phyloP scores from a whole-genome alignment of 2,113 vertebrate genomes.

The Dolichallabes microphthalmus region DNA sequence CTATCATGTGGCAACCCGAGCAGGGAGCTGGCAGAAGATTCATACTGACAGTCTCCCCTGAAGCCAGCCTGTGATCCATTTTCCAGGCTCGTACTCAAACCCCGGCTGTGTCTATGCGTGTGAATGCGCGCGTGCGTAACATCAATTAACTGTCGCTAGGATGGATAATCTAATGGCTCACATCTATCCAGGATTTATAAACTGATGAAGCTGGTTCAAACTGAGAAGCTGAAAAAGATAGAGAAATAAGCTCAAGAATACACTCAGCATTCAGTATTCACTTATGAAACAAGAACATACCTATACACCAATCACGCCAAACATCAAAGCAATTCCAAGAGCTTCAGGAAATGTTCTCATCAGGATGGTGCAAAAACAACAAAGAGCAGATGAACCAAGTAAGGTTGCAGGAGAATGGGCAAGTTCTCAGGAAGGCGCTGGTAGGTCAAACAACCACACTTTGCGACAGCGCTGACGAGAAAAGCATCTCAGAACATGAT shows the following conservation, averaged over 20 bases:
- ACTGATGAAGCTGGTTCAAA: slow-evolving; percentile 28
- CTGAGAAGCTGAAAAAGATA: background rate
- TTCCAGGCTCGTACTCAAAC: slow-evolving; percentile 29
- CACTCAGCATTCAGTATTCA: background rate
- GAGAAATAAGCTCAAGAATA: background rate
- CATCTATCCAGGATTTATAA: slow-evolving; percentile 9
- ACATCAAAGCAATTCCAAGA: background rate
- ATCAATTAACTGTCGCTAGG: slow-evolving; percentile 29
- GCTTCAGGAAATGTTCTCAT: background rate
- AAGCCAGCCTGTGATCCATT: slow-evolving; percentile 46
- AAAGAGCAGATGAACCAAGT: background rate
- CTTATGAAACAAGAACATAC: background rate
- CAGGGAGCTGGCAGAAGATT: slow-evolving; percentile 19
- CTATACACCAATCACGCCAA: background rate
- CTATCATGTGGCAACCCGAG: slow-evolving; percentile 22
- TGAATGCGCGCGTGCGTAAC: background rate
- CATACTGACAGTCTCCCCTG: slow-evolving; percentile 30
- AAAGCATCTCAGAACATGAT: slow-evolving; percentile 1
- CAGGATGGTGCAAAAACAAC: background rate
- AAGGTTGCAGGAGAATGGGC: background rate
- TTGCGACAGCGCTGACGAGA: background rate
- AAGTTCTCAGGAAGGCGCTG: background rate
- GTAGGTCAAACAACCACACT: background rate
- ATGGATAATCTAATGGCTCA: slow-evolving; percentile 15
- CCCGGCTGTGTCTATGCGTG: background rate